Evolutionary conservation across 2,797 vertebrate genomes (phyloP).

Genomic region (Zenarchopterus dispar): DNA sequence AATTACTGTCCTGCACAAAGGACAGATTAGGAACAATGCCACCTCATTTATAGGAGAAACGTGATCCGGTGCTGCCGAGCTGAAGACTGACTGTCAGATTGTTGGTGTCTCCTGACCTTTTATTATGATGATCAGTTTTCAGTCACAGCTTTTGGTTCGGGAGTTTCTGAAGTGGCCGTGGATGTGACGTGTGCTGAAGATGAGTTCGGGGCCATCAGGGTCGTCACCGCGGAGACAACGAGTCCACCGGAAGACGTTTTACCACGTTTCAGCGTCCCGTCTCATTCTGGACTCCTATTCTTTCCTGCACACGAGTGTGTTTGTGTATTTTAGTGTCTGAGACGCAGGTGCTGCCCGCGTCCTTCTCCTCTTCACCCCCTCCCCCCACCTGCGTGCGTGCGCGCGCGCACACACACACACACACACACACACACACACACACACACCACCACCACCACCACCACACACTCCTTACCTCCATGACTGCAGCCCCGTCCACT

Average conservation of each 20-base stretch:
- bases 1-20: constrained; percentile 69
- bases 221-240: constrained; percentile 58
- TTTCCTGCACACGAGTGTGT: constrained; percentile 45
- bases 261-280: constrained; percentile 16
- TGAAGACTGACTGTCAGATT: constrained; percentile 65
- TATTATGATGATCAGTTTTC: constrained; percentile 20
- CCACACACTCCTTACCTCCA: constrained; percentile 66
- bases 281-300: constrained; percentile 30
- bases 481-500: constrained; percentile 79
- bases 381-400: constrained; percentile 27
- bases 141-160: constrained; percentile 42
- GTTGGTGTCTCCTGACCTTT: constrained; percentile 57
- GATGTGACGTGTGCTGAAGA: constrained; percentile 67
- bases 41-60: constrained; percentile 75
- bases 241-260: constrained; percentile 46
- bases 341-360: constrained; percentile 74
- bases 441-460: constrained; percentile 74
- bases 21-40: constrained; percentile 75
- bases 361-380: constrained; percentile 24
- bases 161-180: constrained; percentile 40
- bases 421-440: constrained; percentile 19
- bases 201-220: constrained; percentile 68
- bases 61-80: constrained; percentile 68
- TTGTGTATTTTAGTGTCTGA: constrained; percentile 64
- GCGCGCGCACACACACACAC: constrained; percentile 33